Conservation (phyloP, 2,888 invertebrate genomes). For the Choreutis nemorana region DNA sequence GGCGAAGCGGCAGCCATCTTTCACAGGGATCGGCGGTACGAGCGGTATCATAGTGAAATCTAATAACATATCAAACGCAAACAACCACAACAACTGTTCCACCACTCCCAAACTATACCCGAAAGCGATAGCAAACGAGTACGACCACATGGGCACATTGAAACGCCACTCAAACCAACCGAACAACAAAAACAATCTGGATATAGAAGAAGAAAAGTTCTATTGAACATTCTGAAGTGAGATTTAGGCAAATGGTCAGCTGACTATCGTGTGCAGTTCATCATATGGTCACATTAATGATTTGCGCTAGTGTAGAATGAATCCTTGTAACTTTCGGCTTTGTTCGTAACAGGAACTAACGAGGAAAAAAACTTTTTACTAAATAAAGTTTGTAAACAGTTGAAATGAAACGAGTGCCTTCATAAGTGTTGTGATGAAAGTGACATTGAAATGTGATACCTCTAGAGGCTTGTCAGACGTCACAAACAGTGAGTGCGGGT, state of each 20-base stretch:
- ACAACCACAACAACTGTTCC: conserved; percentile 66
- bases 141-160: conserved; percentile 76
- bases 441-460: no score
- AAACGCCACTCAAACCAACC: conserved; percentile 79
- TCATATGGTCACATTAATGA: no score
- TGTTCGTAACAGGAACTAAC: no score
- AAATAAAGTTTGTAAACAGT: no score
- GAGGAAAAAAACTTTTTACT: no score
- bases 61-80: conserved; percentile 68
- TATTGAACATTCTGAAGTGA: conserved; percentile 43
- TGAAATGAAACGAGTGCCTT: no score
- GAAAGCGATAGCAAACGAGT: conserved; percentile 77
- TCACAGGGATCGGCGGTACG: conserved; percentile 63
- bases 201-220: conserved; percentile 72
- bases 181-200: conserved; percentile 70
- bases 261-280: conserved; percentile 5
- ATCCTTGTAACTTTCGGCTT: no score
- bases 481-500: no score
- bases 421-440: no score
- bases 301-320: no score
- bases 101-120: conserved; percentile 73
- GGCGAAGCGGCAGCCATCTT: conserved; percentile 75
- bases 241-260: conserved; percentile 3
- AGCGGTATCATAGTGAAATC: conserved; percentile 64
- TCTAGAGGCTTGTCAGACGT: no score